Base-by-base conservation (phyloP, 2,113 vertebrate species). In the Balaeniceps rex region DNA sequence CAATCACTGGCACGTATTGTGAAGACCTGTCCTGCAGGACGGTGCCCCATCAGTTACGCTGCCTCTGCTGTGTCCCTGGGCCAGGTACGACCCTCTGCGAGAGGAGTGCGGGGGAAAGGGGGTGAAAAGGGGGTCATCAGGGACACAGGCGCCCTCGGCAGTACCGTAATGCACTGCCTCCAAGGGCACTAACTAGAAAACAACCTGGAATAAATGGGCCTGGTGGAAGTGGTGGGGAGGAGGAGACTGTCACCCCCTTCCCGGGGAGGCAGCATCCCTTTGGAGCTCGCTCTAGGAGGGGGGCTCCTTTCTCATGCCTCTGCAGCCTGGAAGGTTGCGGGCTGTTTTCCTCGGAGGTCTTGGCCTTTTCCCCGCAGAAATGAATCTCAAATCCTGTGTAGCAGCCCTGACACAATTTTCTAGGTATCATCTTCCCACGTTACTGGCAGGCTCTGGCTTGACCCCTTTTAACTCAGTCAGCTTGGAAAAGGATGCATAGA, bases 201-300 rank as follows among this genome's bases (percentile, higher is more conserved):
- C 14, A 71, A 4, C 11, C 55, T 40, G 38, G 60, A 77, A 40
- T 74, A 61, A 81, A 63, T 36, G 36, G 24, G 28, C 55, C 64
- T 89, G 64, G 63, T 31, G 65, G 77, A 80, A 86, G 71, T 12
- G 26, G 36, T 69, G 22, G 22, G 40, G 31, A 77, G 58, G 34
- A 82, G 19, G 25, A 63, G 34, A n/a, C 22, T 40, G 22, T 74
- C 57, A 11, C 11, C 17, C 6, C 47, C 51, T 78, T 77, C 42
- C 26, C 1, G 1, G 28, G 29, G 18, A 77, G 66, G 55, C 60
- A 38, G 10, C 3, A 2, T 81, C 36, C 9, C 26, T 4, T 24
- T 0, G 0, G 60, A 31, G 31, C 57, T 69, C 3, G 1, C 22
- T 89, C 10, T 65, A 46, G 64, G 25, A 57, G 7, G 0, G 2